These are phyloP conservation scores for Aeoliscus strigatus DNA, from an alignment of 2,797 vertebrate genomes.

Conservation along the genomic window DNA sequence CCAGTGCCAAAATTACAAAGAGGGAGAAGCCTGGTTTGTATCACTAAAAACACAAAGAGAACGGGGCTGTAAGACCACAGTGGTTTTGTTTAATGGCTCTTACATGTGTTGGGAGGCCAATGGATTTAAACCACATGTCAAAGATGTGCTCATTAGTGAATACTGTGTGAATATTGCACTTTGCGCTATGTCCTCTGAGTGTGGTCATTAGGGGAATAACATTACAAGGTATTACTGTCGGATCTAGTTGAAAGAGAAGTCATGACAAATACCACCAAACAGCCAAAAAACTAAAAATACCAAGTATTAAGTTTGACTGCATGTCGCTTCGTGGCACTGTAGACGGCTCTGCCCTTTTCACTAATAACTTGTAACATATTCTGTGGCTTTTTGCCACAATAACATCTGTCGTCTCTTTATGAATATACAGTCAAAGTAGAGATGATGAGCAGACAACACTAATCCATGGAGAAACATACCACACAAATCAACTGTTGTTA, in stretches of 20 bases:
- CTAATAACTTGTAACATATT: slow-evolving; percentile 31
- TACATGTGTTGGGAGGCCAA: slow-evolving; percentile 61
- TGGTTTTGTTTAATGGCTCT: slow-evolving; percentile 65
- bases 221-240: slow-evolving; percentile 58
- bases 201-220: slow-evolving; percentile 34
- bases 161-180: slow-evolving; percentile 38
- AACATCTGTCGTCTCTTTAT: slow-evolving; percentile 19
- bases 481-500: slow-evolving; percentile 3
- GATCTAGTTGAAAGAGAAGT: slow-evolving; percentile 24
- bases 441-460: slow-evolving; percentile 7
- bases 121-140: slow-evolving; percentile 69
- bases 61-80: slow-evolving; percentile 26
- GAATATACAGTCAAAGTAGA: neutral
- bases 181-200: slow-evolving; percentile 31
- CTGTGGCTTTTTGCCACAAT: slow-evolving; percentile 18
- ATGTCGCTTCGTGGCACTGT: slow-evolving; percentile 4
- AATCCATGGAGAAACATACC: slow-evolving; percentile 6
- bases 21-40: slow-evolving; percentile 64
- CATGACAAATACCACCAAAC: slow-evolving; percentile 12
- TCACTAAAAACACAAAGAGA: slow-evolving; percentile 49
- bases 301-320: slow-evolving; percentile 1
- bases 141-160: slow-evolving; percentile 63
- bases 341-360: slow-evolving; percentile 12
- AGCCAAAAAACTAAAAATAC: slow-evolving; percentile 20
- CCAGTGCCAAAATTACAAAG: slow-evolving; percentile 53